Base-by-base conservation (phyloP, 2,888 invertebrate genomes). In the Drosophila macrospina region DNA sequence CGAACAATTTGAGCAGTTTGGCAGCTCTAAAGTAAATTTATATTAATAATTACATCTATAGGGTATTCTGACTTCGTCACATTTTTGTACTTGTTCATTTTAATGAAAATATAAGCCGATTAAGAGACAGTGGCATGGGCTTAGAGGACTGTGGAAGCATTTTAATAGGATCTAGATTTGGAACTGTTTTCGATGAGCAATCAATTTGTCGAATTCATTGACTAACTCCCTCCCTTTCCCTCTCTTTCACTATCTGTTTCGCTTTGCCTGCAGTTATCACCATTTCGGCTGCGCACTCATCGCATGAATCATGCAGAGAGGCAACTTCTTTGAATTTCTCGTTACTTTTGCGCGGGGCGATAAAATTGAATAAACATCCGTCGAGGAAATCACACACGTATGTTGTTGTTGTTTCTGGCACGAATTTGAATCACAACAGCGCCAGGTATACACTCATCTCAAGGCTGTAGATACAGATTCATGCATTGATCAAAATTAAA, bases 361-460 rank as follows among this genome's bases (percentile, higher is more conserved):
- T 85, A 64, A 85, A 84, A 66, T 60, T 64, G 36, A 69, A 61
- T 73, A 87, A 82, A 82, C 88, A 87, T 74, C 77, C 83, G 86
- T 48, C 34, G 42, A 67, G 39, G 62, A 57, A 64, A 52, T 60
- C 30, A 32, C 52, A 41, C 56, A 47, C 37, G 45, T 54, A 48
- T 48, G 15, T 44, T 51, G 13, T 41, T 54, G 45, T 30, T 47
- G 7, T 16, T 36, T 42, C 13, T 39, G 36, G 11, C 52, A 52
- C 36, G 20, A 5, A 52, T 50, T 71, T 60, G 55, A 72, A 72
- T 76, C 77, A 72, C 41, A 34, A 48, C 26, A 56, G 24, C 26
- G 16, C 39, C 36, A 47, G 37, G 30, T 47, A 57, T 30, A 51
- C 41, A 20, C 24, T 20, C 55, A 61, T 60, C 7, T 24, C n/a